Conservation (phyloP, 2,888 invertebrate species). For the Ametastegia equiseti region DNA sequence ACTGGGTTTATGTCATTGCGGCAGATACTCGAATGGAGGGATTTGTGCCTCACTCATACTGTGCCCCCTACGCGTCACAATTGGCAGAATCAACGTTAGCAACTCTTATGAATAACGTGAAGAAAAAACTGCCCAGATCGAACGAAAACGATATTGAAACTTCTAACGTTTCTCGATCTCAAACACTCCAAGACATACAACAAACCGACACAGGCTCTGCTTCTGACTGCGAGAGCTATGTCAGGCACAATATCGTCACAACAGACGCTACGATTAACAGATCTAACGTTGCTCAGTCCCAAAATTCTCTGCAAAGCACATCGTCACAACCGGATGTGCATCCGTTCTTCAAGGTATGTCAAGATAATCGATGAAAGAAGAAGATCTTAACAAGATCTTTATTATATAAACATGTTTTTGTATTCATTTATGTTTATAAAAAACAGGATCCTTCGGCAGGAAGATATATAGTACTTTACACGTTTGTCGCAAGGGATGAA, state of each 20-base stretch:
- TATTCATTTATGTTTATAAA: conserved; percentile 8
- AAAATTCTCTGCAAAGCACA: conserved; percentile 77
- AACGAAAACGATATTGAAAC: conserved; percentile 70
- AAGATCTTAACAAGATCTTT: conserved; percentile 8
- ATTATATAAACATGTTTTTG: conserved; percentile 4
- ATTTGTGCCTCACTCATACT: conserved; percentile 96
- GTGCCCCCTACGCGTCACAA: conserved; percentile 90
- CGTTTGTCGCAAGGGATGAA: conserved; percentile 94
- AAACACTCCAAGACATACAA: conserved; percentile 67
- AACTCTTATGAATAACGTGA: conserved; percentile 79
- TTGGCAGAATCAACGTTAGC: conserved; percentile 84
- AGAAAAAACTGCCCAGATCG: conserved; percentile 90
- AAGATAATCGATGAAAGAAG: neutral
- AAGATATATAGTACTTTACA: conserved; percentile 94
- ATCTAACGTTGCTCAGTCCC: conserved; percentile 75
- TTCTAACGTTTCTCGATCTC: conserved; percentile 66
- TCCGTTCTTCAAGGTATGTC: conserved; percentile 78
- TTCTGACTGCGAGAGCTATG: conserved; percentile 81
- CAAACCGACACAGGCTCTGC: conserved; percentile 77
- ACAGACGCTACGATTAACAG: conserved; percentile 72
- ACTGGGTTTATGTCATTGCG: conserved; percentile 98
- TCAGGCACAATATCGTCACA: conserved; percentile 77
- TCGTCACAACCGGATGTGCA: conserved; percentile 78
- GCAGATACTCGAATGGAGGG: conserved; percentile 94
- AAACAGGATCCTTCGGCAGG: conserved; percentile 88